Evolutionary conservation across 2,888 invertebrate species (phyloP).

Genomic region (Limenitis camilla): DNA sequence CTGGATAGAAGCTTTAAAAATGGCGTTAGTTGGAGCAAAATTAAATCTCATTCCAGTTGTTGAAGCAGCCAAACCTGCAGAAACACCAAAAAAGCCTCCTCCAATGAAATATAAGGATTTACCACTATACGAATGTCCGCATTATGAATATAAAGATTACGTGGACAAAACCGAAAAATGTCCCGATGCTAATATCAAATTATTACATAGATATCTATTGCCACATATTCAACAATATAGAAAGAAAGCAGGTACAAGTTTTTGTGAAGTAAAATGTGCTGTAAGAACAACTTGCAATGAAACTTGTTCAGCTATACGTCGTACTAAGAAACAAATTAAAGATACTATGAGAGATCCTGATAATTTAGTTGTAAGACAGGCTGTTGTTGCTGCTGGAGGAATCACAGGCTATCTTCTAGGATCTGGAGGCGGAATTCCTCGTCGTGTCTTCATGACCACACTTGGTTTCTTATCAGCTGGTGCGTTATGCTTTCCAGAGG

Average conservation of each 20-base stretch:
- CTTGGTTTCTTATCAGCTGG: constrained; percentile 39
- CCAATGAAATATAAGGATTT: constrained; percentile 51
- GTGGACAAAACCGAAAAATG: constrained; percentile 33
- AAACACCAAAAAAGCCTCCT: constrained; percentile 40
- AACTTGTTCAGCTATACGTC: constrained; percentile 5
- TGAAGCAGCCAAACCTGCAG: constrained; percentile 32
- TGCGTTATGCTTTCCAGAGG: constrained; percentile 46
- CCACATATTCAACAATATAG: constrained; percentile 39
- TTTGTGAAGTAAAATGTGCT: constrained; percentile 22
- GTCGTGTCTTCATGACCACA: constrained; percentile 32
- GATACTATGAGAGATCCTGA: constrained; percentile 38
- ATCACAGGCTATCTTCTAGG: constrained; percentile 32
- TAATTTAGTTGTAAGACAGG: constrained; percentile 35
- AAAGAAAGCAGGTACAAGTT: constrained; percentile 16
- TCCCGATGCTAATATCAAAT: constrained; percentile 34
- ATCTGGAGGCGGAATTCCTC: constrained; percentile 27
- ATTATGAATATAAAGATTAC: constrained; percentile 45
- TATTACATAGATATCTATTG: constrained; percentile 36
- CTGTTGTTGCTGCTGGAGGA: constrained; percentile 30
- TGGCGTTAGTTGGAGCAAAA: constrained; percentile 35
- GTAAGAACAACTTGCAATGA: constrained; percentile 20
- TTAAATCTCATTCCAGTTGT: constrained; percentile 39
- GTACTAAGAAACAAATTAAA: constrained; percentile 31
- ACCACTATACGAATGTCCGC: constrained; percentile 45
- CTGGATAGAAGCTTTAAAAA: constrained; percentile 40